Evolutionary conservation across 2,797 vertebrate genomes (phyloP).

Genomic region (Danio tinwini): DNA sequence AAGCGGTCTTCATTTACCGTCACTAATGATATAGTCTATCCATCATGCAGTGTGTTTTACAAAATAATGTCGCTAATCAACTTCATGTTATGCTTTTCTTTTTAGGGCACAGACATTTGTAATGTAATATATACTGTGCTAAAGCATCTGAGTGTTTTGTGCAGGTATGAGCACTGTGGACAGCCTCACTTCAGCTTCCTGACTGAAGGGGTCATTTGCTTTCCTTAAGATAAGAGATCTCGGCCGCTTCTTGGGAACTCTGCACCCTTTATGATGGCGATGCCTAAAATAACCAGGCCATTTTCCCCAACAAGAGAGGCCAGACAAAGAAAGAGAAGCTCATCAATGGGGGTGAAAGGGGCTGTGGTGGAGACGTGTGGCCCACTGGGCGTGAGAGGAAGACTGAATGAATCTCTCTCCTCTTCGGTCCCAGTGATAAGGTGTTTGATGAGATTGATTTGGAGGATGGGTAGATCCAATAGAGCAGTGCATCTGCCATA

Average conservation of each 20-base stretch:
- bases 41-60: neutral
- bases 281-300: constrained; percentile 73
- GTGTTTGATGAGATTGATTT: constrained; percentile 80
- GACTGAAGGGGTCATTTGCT: constrained; percentile 71
- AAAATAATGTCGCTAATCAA: neutral
- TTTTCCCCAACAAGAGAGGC: constrained; percentile 58
- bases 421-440: constrained; percentile 54
- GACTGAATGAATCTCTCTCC: constrained; percentile 62
- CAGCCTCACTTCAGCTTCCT: constrained; percentile 66
- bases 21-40: constrained; percentile 18
- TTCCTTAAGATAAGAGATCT: constrained; percentile 69
- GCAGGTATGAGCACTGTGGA: constrained; percentile 64
- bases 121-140: neutral
- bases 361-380: constrained; percentile 55
- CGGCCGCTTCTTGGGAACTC: constrained; percentile 59
- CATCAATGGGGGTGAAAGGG: constrained; percentile 70
- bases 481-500: constrained; percentile 10
- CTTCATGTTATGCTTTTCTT: neutral
- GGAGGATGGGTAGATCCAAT: constrained; percentile 47
- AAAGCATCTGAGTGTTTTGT: constrained; percentile 34
- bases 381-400: constrained; percentile 38
- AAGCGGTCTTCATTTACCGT: constrained; percentile 29
- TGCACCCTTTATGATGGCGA: constrained; percentile 63
- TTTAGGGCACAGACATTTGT: neutral
- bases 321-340: constrained; percentile 72